Percentiles rank a stretch among this genome's conserved stretches.
These are phyloP conservation scores for Pharmacophagus antenor DNA, from an alignment of 2,888 invertebrate species.

Conservation along the genomic window DNA sequence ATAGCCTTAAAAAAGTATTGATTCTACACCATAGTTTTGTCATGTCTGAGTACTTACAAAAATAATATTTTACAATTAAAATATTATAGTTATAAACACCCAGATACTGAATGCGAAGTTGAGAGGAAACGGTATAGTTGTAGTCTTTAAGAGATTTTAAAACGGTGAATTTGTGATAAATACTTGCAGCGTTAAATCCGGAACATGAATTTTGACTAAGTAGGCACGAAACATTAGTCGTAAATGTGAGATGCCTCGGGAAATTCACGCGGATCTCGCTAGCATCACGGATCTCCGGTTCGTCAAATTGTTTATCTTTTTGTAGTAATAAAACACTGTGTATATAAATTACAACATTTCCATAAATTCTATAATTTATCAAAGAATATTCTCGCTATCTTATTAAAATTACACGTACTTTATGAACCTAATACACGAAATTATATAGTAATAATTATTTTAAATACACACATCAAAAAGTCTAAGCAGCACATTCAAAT, in stretches of 20 bases:
- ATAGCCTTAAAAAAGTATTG: background rate
- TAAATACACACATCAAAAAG: too few relatives aligned
- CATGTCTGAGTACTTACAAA: too few relatives aligned
- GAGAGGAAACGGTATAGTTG: conserved; percentile 1
- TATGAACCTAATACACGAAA: too few relatives aligned
- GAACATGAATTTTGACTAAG: conserved; percentile 27
- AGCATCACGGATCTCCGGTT: conserved; percentile 49
- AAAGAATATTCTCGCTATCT: background rate
- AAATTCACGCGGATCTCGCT: conserved; percentile 39
- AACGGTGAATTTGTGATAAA: conserved; percentile 17
- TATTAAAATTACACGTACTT: background rate
- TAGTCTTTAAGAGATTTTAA: conserved; percentile 1
- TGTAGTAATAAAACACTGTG: conserved; percentile 26
- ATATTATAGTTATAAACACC: background rate
- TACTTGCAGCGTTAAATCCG: conserved; percentile 15
- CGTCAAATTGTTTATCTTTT: conserved; percentile 32
- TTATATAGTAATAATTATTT: too few relatives aligned
- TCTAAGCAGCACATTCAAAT: too few relatives aligned
- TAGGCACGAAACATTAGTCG: conserved; percentile 17
- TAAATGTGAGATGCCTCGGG: conserved; percentile 33
- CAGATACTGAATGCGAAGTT: background rate
- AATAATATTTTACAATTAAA: too few relatives aligned
- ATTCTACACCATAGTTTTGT: too few relatives aligned
- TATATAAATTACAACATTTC: conserved; percentile 34
- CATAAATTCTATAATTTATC: conserved; percentile 12